Percentiles rank a stretch among this genome's conserved stretches.
These are phyloP conservation scores for Sebastes steindachneri DNA, from an alignment of 2,797 vertebrate species.

Conservation along the genomic window DNA sequence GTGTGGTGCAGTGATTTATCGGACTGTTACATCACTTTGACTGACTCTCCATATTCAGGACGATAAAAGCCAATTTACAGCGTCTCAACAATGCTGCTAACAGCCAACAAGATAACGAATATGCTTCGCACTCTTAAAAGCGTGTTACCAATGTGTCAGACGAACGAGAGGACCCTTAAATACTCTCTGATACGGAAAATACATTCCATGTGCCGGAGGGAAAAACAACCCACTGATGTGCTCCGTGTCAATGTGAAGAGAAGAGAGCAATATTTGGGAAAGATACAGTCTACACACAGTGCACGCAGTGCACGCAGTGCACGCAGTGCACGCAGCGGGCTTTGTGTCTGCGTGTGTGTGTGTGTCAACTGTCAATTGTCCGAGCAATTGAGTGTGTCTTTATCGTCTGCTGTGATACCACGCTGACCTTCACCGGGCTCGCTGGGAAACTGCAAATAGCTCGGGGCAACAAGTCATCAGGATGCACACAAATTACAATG, in stretches of 20 bases:
- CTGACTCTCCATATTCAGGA: slow-evolving; percentile 38
- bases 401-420: slow-evolving; percentile 48
- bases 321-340: neutral
- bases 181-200: slow-evolving; percentile 14
- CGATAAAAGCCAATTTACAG: slow-evolving; percentile 37
- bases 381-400: slow-evolving; percentile 52
- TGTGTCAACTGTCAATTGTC: slow-evolving; percentile 38
- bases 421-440: slow-evolving; percentile 67
- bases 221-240: slow-evolving; percentile 6
- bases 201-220: slow-evolving; percentile 13
- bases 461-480: slow-evolving; percentile 64
- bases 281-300: neutral
- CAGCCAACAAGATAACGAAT: slow-evolving; percentile 19
- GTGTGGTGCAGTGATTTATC: slow-evolving; percentile 7
- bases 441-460: slow-evolving; percentile 64
- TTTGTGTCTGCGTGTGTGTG: neutral
- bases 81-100: slow-evolving; percentile 8
- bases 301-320: neutral
- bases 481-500: slow-evolving; percentile 68
- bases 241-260: neutral
- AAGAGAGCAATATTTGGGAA: neutral
- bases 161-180: slow-evolving; percentile 21
- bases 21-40: slow-evolving; percentile 26
- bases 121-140: neutral
- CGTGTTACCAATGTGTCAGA: slow-evolving; percentile 27